Evolutionary conservation across 1,140 invertebrate genomes (phyloP).

Genomic region (Hermatobates lingyangjiaoensis): DNA sequence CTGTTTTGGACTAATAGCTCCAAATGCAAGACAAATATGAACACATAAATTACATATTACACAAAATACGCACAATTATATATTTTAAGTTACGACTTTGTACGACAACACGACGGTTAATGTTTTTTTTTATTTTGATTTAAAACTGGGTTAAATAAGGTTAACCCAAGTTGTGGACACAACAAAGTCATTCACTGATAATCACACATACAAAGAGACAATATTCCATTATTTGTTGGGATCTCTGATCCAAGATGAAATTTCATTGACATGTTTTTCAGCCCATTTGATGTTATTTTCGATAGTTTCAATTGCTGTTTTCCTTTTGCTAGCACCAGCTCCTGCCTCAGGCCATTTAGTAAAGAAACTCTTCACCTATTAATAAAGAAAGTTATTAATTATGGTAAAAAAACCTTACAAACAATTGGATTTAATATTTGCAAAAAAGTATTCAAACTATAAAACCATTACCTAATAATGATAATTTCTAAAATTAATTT

Average conservation of each 20-base stretch:
- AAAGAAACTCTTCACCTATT: slow-evolving; percentile 60
- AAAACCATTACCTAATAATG: neutral
- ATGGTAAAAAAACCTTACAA: neutral
- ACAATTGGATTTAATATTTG: neutral
- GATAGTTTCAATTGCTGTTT: slow-evolving; percentile 54
- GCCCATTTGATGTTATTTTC: slow-evolving; percentile 66
- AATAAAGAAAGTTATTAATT: slow-evolving; percentile 18
- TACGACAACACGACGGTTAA: too few species aligned
- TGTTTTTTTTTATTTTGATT: too few species aligned
- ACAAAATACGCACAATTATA: too few species aligned
- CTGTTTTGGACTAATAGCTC: too few species aligned
- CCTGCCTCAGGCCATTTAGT: slow-evolving; percentile 63
- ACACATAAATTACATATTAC: too few species aligned
- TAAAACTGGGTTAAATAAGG: too few species aligned
- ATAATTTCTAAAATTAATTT: neutral
- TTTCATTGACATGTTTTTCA: slow-evolving; percentile 7
- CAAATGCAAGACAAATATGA: too few species aligned
- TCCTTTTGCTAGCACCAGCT: slow-evolving; percentile 50
- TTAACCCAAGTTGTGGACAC: too few species aligned
- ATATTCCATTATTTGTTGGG: too few species aligned
- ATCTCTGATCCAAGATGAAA: neutral
- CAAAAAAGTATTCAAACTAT: neutral
- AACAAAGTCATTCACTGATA: too few species aligned
- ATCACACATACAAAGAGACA: too few species aligned
- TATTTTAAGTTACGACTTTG: too few species aligned